These are phyloP conservation scores for Chelmon rostratus DNA, from an alignment of 2,797 vertebrate species.

Conservation along the genomic window DNA sequence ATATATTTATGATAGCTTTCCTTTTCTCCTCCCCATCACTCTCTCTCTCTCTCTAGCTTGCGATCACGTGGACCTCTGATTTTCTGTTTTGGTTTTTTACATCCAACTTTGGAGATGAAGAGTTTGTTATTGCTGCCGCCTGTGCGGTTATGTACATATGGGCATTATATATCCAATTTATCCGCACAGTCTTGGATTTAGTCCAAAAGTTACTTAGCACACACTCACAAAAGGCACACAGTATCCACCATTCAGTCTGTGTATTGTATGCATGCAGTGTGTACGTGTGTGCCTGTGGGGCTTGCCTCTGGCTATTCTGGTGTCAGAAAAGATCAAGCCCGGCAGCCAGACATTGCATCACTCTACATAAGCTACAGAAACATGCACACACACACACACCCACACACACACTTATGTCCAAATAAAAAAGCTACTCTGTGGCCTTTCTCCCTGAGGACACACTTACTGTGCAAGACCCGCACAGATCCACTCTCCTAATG, in stretches of 20 bases:
- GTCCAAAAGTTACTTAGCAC: conserved; percentile 26
- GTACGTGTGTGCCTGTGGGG: conserved; percentile 34
- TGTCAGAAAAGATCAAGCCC: conserved; percentile 55
- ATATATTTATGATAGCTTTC: conserved; percentile 49
- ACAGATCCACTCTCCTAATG: conserved; percentile 70
- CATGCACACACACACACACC: conserved; percentile 15
- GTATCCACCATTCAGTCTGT: conserved; percentile 18
- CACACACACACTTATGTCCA: conserved; percentile 38
- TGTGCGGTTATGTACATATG: conserved; percentile 7
- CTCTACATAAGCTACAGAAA: conserved; percentile 35
- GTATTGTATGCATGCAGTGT: conserved; percentile 24
- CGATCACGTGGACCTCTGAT: conserved; percentile 11
- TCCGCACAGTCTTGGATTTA: background rate
- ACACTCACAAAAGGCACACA: background rate
- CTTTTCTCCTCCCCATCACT: conserved; percentile 7
- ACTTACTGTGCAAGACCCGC: conserved; percentile 71
- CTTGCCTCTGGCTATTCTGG: conserved; percentile 58
- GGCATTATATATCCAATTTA: conserved; percentile 17
- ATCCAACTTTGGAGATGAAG: conserved; percentile 11
- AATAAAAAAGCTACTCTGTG: conserved; percentile 44
- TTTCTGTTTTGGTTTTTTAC: conserved; percentile 31
- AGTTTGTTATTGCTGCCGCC: background rate
- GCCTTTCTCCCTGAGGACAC: conserved; percentile 68
- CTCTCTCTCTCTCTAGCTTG: background rate
- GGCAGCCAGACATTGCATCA: conserved; percentile 57